Evolutionary conservation across 2,888 invertebrate genomes (phyloP), one percentile per base, ranked within the genome.

Genomic region (Acrobasis repandana): DNA sequence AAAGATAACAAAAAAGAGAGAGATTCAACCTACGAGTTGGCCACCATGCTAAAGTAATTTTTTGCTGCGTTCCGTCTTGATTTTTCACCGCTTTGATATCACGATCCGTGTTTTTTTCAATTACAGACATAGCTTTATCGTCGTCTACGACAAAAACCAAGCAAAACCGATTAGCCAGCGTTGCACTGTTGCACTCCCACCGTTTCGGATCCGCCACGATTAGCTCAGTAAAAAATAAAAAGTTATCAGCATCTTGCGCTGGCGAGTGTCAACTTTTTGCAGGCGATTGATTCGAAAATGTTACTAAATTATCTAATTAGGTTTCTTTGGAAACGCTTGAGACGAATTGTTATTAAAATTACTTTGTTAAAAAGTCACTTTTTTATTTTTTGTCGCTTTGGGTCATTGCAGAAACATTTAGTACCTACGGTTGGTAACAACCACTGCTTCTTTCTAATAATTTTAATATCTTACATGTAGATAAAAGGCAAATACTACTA

Each of bases 291-390:
- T 73, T 51, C 33, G 28, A 33, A 51, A 33, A 33, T 34, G 51
- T 51, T 51, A n/a, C 51, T n/a, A 33, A 51, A 51, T 51, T 28
- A 33, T n/a, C 14, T 33, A 50, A n/a, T n/a, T 33, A 20, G n/a
- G 70, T 73, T 72, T 71, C 62, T 62, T 66, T 65, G 49, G 46
- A 59, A 56, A 46, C 14, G 60, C 50, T 34, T 33, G 61, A 52
- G 47, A 48, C 57, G 61, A 51, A 51, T 51, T 51, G 51, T 33
- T 61, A 52, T 38, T 18, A 51, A 56, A 48, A 46, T 34, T 15
- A 38, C 46, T 33, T 60, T n/a, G 9, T 43, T 14, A n/a, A 28
- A 28, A 20, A 28, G 28, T 28, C 6, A 5, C 38, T 38, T 43
- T 38, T 38, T 43, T 14, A 43, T n/a, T 43, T 51, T 15, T 33